Evolutionary conservation across 2,888 invertebrate species (phyloP), one percentile per base, ranked within the genome.

Genomic region (Leptinotarsa juncta): DNA sequence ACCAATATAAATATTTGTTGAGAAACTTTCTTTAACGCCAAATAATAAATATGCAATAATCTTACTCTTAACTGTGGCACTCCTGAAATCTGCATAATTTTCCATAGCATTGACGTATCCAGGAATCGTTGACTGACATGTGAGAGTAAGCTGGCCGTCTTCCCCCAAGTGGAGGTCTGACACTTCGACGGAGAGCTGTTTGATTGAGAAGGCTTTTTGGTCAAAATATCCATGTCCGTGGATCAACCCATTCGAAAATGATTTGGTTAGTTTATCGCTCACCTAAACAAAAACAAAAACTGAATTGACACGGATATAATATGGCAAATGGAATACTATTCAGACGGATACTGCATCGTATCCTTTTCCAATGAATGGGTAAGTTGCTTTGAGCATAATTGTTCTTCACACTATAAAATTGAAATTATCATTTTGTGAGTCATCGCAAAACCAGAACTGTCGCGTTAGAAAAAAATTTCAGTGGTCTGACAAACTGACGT

Each of bases 81-180:
- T 93, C 85, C 92, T 92, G 79, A 92, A 89, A 85, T 95, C 95
- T 69, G 94, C 95, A 84, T 92, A 95, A 80, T 92, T 90, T 82
- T 93, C 94, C 71, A 92, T 92, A 53, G 92, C 91, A 18, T 91
- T 92, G 23, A 94, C 91, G 80, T 93, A 93, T 74, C 93, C 92
- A 0, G 95, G 95, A 81, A 95, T 95, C 68, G 95, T 94, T 55
- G 95, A 91, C 77, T 94, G 90, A 84, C 95, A 95, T 50, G 93
- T 94, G 75, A 95, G 90, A 84, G 93, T 92, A 78, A 95, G 88
- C 72, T 91, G 89, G 0, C 94, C 94, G 81, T 94, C 93, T 48
- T 91, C 92, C 4, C 93, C 93, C 49, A 92, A 91, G 81, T 93
- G 92, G 60, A 94, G 89, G 81, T 93, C 93, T 3, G 93, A 92